These are phyloP conservation scores for Montipora capitata DNA, from an alignment of 92 coral and sea anemone genomes.

Conservation along the genomic window DNA sequence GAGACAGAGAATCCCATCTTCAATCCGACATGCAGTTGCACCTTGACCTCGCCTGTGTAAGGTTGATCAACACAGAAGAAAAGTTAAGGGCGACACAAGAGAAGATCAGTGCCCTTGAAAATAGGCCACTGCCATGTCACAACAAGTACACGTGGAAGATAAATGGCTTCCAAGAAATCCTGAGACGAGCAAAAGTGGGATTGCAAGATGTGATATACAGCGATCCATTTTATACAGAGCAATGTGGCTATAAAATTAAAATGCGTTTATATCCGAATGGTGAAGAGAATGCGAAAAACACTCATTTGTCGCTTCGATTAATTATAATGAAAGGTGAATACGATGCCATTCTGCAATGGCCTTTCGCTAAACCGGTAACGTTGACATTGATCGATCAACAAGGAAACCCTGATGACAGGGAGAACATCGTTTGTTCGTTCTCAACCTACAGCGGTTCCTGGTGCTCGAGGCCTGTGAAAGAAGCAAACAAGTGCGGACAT, in stretches of 20 bases:
- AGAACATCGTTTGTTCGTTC: neutral
- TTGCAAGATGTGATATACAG: constrained; percentile 2
- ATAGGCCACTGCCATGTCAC: neutral
- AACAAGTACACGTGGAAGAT: constrained; percentile 52
- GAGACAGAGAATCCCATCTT: neutral
- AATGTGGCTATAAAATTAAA: constrained; percentile 58
- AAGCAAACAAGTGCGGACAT: too few species aligned
- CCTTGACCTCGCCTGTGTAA: neutral
- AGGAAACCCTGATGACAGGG: neutral
- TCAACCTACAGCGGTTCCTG: neutral
- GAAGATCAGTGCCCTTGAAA: neutral
- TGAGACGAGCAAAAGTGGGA: constrained; percentile 21
- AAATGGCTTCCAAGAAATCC: constrained; percentile 3
- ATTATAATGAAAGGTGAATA: constrained; percentile 60
- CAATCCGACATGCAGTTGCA: neutral
- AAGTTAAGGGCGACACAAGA: neutral
- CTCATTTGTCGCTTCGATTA: constrained; percentile 34
- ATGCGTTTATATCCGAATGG: constrained; percentile 34
- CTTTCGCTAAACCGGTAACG: neutral
- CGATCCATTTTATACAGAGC: constrained; percentile 46
- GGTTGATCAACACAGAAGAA: neutral
- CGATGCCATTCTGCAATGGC: constrained; percentile 70
- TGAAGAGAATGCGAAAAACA: neutral
- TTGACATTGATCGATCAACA: neutral
- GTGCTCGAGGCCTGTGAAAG: too few species aligned